Conservation (phyloP, 1,140 invertebrate genomes). For the Rhynchophorus ferrugineus region DNA sequence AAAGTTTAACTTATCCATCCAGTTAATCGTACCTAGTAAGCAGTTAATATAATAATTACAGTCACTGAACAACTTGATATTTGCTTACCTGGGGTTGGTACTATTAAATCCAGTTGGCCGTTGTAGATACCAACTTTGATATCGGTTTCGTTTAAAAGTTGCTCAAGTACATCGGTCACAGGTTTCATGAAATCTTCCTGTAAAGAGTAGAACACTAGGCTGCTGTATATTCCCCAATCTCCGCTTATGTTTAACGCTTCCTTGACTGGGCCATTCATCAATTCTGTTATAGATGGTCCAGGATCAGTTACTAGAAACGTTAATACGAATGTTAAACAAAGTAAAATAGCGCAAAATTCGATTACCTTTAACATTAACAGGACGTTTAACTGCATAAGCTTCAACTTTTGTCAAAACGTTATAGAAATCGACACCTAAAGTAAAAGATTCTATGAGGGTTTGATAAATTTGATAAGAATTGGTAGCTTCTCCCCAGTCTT, state of each 20-base stretch:
- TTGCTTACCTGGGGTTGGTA: slow-evolving; percentile 54
- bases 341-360: too few species aligned
- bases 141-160: slow-evolving; percentile 59
- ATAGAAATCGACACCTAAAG: slow-evolving; percentile 68
- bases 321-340: too few species aligned
- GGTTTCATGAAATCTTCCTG: slow-evolving; percentile 78
- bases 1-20: slow-evolving; percentile 66
- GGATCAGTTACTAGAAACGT: too few species aligned
- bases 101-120: slow-evolving; percentile 65
- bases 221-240: slow-evolving; percentile 60
- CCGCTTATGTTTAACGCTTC: slow-evolving; percentile 50
- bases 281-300: too few species aligned
- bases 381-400: too few species aligned
- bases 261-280: slow-evolving; percentile 62
- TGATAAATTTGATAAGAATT: slow-evolving; percentile 57
- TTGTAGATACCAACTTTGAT: slow-evolving; percentile 61
- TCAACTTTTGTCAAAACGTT: slow-evolving; percentile 58
- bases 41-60: slow-evolving; percentile 6
- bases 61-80: neutral
- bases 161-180: slow-evolving; percentile 62
- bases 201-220: slow-evolving; percentile 55
- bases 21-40: slow-evolving; percentile 54
- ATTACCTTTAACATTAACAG: too few species aligned
- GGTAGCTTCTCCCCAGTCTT: slow-evolving; percentile 54
- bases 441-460: slow-evolving; percentile 46